These are phyloP conservation scores for Stercorarius parasiticus DNA, from an alignment of 2,113 vertebrate species.

Conservation along the genomic window DNA sequence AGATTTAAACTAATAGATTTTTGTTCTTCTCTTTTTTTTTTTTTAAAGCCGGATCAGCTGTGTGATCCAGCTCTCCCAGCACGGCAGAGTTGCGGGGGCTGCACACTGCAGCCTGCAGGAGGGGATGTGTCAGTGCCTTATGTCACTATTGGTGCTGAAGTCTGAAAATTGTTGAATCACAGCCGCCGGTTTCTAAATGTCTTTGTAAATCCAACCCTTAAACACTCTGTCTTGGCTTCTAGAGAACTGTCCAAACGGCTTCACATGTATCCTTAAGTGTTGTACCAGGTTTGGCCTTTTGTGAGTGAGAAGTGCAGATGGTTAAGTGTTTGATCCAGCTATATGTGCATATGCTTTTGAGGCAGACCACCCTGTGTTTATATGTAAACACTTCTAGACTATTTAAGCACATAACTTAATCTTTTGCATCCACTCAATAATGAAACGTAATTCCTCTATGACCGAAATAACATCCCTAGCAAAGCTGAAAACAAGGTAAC, in stretches of 20 bases:
- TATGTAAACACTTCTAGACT: slow-evolving; percentile 57
- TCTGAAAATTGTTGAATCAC: slow-evolving; percentile 51
- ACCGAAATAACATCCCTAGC: neutral
- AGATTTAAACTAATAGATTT: neutral
- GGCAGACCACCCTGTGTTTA: slow-evolving; percentile 65
- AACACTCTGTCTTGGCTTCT: slow-evolving; percentile 34
- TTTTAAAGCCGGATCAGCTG: neutral
- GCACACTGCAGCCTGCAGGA: neutral
- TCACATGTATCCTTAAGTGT: neutral
- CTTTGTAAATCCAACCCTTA: slow-evolving; percentile 36
- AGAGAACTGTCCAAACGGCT: slow-evolving; percentile 12
- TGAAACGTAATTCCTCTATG: neutral
- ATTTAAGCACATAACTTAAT: slow-evolving; percentile 56
- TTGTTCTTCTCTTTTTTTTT: neutral
- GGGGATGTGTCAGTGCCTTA: slow-evolving; percentile 57
- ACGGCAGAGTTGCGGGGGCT: slow-evolving; percentile 32
- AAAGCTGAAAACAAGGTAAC: neutral
- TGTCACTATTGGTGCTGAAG: slow-evolving; percentile 42
- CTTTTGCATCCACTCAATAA: slow-evolving; percentile 35
- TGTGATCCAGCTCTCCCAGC: slow-evolving; percentile 18
- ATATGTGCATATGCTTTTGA: slow-evolving; percentile 57
- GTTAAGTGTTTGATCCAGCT: slow-evolving; percentile 50
- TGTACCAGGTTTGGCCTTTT: slow-evolving; percentile 52
- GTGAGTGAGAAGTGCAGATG: slow-evolving; percentile 63
- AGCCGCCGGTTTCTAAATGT: slow-evolving; percentile 30